A percentile compares a stretch with the other conserved stretches of the same genome.
Conservation (phyloP, 1,140 invertebrate species). For the Lasaia peninsularis region DNA sequence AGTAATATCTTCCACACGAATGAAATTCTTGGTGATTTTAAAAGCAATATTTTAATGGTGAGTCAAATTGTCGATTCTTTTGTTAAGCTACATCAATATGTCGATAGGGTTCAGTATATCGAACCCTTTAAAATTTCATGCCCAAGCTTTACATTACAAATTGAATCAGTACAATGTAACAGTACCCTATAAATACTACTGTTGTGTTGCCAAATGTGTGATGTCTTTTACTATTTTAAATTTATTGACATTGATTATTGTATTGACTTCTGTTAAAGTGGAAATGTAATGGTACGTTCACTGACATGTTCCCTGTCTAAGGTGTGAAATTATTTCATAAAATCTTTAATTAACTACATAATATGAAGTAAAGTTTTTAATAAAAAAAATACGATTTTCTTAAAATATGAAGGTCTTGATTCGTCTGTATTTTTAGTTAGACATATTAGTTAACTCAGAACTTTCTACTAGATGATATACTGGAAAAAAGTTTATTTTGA, state of each 20-base stretch:
- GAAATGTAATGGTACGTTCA: background rate
- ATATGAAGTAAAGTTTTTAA: too few relatives aligned
- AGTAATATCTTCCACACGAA: slow-evolving; percentile 56
- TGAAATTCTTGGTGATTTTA: slow-evolving; percentile 51
- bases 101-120: slow-evolving; percentile 53
- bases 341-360: too few relatives aligned
- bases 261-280: slow-evolving; percentile 8
- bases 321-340: background rate
- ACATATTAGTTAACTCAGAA: too few relatives aligned
- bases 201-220: slow-evolving; percentile 42
- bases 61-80: slow-evolving; percentile 67
- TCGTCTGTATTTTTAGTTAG: too few relatives aligned
- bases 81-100: slow-evolving; percentile 62
- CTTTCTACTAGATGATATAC: too few relatives aligned
- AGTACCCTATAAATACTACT: slow-evolving; percentile 41
- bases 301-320: background rate
- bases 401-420: too few relatives aligned
- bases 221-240: slow-evolving; percentile 33
- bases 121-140: slow-evolving; percentile 69
- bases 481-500: too few relatives aligned
- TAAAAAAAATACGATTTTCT: too few relatives aligned
- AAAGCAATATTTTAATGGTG: slow-evolving; percentile 72
- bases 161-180: slow-evolving; percentile 60
- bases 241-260: slow-evolving; percentile 27
- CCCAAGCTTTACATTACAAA: slow-evolving; percentile 61